Evolutionary conservation across 2,113 vertebrate species (phyloP).

Genomic region (Sylvilagus bachmani): DNA sequence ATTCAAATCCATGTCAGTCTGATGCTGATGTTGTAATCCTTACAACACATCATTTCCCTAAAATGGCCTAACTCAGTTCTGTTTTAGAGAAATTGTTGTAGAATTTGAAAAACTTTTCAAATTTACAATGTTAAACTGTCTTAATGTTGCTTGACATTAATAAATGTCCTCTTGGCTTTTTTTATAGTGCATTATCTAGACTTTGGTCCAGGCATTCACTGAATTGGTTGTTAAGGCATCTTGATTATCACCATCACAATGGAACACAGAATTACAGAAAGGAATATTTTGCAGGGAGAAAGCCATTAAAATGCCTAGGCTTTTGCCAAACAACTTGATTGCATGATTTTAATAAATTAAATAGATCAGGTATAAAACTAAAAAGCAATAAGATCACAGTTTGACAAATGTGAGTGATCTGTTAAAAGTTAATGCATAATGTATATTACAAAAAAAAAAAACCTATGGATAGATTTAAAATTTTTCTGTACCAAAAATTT

Average conservation of each 20-base stretch:
- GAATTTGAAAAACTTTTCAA: constrained; percentile 42
- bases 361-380: not conserved
- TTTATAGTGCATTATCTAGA: not conserved
- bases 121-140: constrained; percentile 5
- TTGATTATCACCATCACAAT: constrained; percentile 44
- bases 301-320: constrained; percentile 21
- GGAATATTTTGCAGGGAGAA: not conserved
- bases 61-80: not conserved
- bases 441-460: too few species aligned
- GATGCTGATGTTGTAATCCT: constrained; percentile 5
- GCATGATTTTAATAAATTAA: constrained; percentile 27
- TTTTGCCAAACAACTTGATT: constrained; percentile 18
- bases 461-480: too few species aligned
- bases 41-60: constrained; percentile 25
- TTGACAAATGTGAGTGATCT: not conserved
- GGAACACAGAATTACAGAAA: constrained; percentile 11
- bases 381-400: not conserved
- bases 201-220: not conserved
- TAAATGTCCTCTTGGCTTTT: not conserved
- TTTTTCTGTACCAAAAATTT: too few species aligned
- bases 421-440: too few species aligned
- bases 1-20: constrained; percentile 11
- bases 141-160: not conserved
- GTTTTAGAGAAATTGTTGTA: not conserved
- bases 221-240: not conserved